Percentiles rank a stretch among this genome's conserved stretches.
These are phyloP conservation scores for Hololepta plana DNA, from an alignment of 2,888 invertebrate species.

Conservation along the genomic window DNA sequence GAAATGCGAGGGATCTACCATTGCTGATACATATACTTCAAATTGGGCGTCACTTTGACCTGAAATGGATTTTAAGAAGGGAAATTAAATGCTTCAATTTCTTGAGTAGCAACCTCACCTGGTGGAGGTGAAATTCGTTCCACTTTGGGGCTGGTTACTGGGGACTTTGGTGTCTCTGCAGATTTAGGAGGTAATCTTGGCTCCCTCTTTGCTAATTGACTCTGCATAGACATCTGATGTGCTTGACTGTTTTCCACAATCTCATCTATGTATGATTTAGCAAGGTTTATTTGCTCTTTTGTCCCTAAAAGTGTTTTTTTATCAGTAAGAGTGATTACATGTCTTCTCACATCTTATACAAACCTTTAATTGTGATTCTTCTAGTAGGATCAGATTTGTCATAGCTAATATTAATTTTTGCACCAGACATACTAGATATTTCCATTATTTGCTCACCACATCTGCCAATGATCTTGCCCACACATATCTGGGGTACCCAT, in stretches of 20 bases:
- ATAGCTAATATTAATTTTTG: constrained; percentile 42
- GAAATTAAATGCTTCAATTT: constrained; percentile 5
- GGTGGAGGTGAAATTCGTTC: constrained; percentile 20
- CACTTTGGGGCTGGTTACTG: constrained; percentile 16
- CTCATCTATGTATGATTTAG: constrained; percentile 52
- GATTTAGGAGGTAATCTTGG: constrained; percentile 26
- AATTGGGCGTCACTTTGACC: constrained; percentile 38
- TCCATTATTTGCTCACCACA: constrained; percentile 53
- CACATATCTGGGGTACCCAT: constrained; percentile 43
- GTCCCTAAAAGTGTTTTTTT: constrained; percentile 35
- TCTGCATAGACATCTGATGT: constrained; percentile 25
- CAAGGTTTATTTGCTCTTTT: constrained; percentile 52
- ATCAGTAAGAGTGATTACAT: constrained; percentile 1
- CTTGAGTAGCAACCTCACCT: constrained; percentile 13
- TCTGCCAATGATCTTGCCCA: constrained; percentile 57
- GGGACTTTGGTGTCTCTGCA: constrained; percentile 10
- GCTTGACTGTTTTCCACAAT: constrained; percentile 39
- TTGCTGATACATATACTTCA: constrained; percentile 75
- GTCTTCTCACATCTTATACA: not conserved
- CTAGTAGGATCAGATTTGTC: constrained; percentile 13
- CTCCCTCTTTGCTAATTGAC: constrained; percentile 30
- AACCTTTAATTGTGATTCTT: constrained; percentile 21
- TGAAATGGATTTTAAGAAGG: constrained; percentile 10
- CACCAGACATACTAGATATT: constrained; percentile 53
- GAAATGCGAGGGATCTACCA: constrained; percentile 60